A percentile compares a stretch with the other conserved stretches of the same genome.
phyloP scores from a whole-genome alignment of 1,140 invertebrate species.

The Euura lappo region DNA sequence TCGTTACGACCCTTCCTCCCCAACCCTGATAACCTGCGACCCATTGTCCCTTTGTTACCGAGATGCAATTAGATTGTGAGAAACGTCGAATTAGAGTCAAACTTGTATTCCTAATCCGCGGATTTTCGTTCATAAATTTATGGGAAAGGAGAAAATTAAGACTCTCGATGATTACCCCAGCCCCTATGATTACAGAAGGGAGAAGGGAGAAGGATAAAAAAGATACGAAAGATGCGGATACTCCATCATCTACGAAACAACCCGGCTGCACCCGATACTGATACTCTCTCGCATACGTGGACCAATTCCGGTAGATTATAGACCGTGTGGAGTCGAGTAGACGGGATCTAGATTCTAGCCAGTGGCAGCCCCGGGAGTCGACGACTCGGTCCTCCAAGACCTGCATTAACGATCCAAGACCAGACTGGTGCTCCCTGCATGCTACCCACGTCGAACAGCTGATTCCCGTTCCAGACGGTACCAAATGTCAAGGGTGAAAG shows the following conservation, averaged over 20 bases:
- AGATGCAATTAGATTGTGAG: no score
- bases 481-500: no score
- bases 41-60: not conserved
- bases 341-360: not conserved
- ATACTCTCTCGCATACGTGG: not conserved
- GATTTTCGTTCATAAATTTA: no score
- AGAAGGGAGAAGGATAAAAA: not conserved
- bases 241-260: not conserved
- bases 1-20: not conserved
- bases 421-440: not conserved
- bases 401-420: constrained; percentile 6
- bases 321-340: not conserved
- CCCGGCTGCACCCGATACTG: not conserved
- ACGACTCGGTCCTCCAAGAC: not conserved
- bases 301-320: not conserved
- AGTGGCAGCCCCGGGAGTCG: not conserved
- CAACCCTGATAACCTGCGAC: not conserved
- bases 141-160: no score
- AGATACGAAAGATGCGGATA: not conserved
- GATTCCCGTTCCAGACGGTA: no score
- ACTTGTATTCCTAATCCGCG: no score
- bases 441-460: not conserved
- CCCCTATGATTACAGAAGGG: not conserved
- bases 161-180: no score
- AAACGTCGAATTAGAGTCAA: no score